Percentiles rank a stretch among this genome's conserved stretches.
Conservation (phyloP, 1,140 invertebrate species). For the Drosophila hydei region DNA sequence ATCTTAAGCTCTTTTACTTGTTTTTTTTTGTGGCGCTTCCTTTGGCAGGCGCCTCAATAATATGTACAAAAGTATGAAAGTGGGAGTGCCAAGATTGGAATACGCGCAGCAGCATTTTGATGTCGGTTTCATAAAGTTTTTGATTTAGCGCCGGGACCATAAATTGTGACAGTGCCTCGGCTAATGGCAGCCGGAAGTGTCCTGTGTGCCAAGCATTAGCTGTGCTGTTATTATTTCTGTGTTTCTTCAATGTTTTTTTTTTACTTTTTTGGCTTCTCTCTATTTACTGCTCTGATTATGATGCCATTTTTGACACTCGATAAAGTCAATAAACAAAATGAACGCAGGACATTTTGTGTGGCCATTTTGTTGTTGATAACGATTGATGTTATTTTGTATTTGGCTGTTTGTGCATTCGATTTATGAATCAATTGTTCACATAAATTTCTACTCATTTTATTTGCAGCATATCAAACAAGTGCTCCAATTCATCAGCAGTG, state of each 20-base stretch:
- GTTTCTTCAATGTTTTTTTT: not conserved
- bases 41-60: constrained; percentile 72
- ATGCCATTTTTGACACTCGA: constrained; percentile 71
- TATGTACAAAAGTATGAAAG: constrained; percentile 62
- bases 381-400: constrained; percentile 35
- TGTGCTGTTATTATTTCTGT: constrained; percentile 16
- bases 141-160: constrained; percentile 59
- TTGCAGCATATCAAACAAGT: constrained; percentile 40
- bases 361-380: not conserved
- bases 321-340: constrained; percentile 67
- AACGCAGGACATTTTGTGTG: constrained; percentile 12
- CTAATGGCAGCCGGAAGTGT: constrained; percentile 45
- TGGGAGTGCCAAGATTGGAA: not conserved
- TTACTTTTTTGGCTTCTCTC: constrained; percentile 27
- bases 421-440: constrained; percentile 52
- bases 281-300: constrained; percentile 58
- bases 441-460: constrained; percentile 20
- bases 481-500: constrained; percentile 40
- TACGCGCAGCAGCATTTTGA: constrained; percentile 25
- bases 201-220: constrained; percentile 13
- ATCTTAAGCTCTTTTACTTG: not conserved
- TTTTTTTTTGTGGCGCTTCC: constrained; percentile 38
- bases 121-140: constrained; percentile 70
- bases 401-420: constrained; percentile 48
- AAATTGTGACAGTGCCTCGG: constrained; percentile 45